These are phyloP conservation scores for Criorhina ranunculi DNA, from an alignment of 2,888 invertebrate species.

Conservation along the genomic window DNA sequence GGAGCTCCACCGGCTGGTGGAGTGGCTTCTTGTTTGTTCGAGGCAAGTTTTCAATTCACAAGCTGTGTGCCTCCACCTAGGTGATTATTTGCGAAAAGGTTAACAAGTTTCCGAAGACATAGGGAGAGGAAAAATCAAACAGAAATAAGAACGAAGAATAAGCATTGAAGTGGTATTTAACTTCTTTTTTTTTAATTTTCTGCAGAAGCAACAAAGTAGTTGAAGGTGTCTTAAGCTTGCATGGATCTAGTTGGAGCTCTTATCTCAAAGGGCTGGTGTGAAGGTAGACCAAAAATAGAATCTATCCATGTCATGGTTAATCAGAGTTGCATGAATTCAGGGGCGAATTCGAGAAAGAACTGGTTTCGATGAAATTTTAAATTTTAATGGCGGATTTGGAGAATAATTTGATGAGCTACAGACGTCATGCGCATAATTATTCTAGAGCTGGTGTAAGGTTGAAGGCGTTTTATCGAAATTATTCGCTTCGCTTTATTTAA, in stretches of 20 bases:
- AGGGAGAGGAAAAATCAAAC: conserved; percentile 10
- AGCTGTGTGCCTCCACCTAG: conserved; percentile 34
- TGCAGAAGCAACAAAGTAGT: background rate
- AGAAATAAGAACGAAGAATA: conserved; percentile 31
- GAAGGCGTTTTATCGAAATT: too few relatives aligned
- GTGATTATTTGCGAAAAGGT: conserved; percentile 69
- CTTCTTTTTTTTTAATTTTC: conserved; percentile 20
- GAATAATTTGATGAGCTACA: background rate
- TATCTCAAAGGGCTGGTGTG: background rate
- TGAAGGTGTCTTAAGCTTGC: background rate
- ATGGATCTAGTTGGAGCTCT: background rate
- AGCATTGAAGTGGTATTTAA: conserved; percentile 39
- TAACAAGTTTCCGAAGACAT: conserved; percentile 65
- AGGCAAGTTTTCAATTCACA: conserved; percentile 53
- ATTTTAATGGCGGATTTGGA: background rate
- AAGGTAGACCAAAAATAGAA: background rate
- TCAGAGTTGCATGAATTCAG: conserved; percentile 1
- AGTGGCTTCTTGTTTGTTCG: conserved; percentile 58
- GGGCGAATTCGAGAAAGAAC: background rate
- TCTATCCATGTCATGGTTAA: conserved; percentile 12
- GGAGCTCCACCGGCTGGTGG: background rate
- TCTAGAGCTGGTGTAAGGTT: background rate
- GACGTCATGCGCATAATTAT: conserved; percentile 11
- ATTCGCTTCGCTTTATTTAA: too few relatives aligned
- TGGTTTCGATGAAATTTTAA: background rate